Evolutionary conservation across 2,888 invertebrate genomes (phyloP).

Genomic region (Cybosia mesomella): DNA sequence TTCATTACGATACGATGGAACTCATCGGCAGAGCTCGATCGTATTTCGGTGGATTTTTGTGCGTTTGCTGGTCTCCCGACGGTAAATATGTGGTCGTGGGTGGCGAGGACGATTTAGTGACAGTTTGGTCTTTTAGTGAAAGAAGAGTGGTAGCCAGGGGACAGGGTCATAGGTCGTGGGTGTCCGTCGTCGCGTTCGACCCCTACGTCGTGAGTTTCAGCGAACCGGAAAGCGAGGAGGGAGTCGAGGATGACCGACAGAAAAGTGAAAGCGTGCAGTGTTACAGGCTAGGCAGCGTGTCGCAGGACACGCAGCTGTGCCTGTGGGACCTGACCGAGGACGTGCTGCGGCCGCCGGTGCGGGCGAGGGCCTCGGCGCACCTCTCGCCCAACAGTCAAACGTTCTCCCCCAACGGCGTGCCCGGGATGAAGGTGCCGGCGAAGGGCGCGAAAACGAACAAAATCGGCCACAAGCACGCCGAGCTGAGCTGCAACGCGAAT

Average conservation of each 20-base stretch:
- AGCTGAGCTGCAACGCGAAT: conserved; percentile 58
- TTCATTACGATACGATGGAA: conserved; percentile 99
- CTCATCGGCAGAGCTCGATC: conserved; percentile 96
- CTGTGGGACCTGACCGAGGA: conserved; percentile 99
- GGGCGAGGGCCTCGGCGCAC: conserved; percentile 78
- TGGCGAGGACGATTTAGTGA: conserved; percentile 99
- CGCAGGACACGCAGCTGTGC: conserved; percentile 99
- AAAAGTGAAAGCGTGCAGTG: conserved; percentile 85
- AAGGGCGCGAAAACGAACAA: conserved; percentile 72
- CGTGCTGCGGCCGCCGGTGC: conserved; percentile 92
- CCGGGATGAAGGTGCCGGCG: conserved; percentile 60
- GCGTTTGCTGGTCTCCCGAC: conserved; percentile 99
- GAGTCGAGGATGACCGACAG: conserved; percentile 75
- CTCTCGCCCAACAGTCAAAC: conserved; percentile 65
- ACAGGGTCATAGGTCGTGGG: conserved; percentile 99
- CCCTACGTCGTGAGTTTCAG: conserved; percentile 93
- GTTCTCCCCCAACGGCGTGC: conserved; percentile 68
- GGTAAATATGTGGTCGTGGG: conserved; percentile 98
- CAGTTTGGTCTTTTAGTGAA: conserved; percentile 98
- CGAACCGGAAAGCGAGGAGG: conserved; percentile 88
- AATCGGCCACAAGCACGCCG: conserved; percentile 76
- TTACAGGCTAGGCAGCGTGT: conserved; percentile 96
- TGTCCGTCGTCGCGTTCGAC: conserved; percentile 98
- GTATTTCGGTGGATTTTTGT: conserved; percentile 99
- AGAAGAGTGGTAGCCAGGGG: conserved; percentile 98